phyloP scores from a whole-genome alignment of 1,140 invertebrate genomes.

The Pseudomyrmex pallidus region DNA sequence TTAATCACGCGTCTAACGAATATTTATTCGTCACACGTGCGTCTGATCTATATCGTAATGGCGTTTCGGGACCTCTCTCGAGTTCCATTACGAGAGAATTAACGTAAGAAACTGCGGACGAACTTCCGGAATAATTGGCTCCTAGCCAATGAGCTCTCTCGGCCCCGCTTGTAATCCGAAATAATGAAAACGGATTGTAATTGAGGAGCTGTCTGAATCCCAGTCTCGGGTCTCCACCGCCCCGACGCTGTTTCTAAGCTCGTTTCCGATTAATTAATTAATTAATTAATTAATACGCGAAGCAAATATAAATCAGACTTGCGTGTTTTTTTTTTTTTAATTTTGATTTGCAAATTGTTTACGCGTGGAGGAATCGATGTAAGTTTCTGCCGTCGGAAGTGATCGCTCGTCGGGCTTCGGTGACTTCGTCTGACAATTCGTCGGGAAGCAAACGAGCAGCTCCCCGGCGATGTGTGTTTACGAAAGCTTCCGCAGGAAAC shows the following conservation, averaged over 20 bases:
- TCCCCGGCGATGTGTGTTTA: constrained; percentile 21
- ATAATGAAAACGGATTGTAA: constrained; percentile 20
- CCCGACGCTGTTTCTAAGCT: too few relatives aligned
- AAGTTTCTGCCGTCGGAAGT: constrained; percentile 5
- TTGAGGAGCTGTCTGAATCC: background rate
- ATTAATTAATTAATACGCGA: too few relatives aligned
- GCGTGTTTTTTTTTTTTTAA: background rate
- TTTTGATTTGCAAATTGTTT: background rate
- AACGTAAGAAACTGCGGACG: background rate
- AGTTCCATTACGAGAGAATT: background rate
- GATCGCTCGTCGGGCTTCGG: constrained; percentile 14
- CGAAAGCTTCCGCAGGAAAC: constrained; percentile 54
- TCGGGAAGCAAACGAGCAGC: background rate
- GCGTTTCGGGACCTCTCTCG: background rate
- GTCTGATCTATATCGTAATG: background rate
- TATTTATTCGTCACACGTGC: background rate
- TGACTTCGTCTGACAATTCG: background rate
- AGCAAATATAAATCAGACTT: background rate
- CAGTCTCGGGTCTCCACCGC: too few relatives aligned
- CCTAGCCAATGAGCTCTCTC: background rate
- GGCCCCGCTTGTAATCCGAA: background rate
- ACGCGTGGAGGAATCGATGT: background rate
- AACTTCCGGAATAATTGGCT: constrained; percentile 18
- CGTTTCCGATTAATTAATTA: too few relatives aligned
- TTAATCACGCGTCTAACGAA: constrained; percentile 2